These are phyloP conservation scores for Caenorhabditis imperialis DNA, from an alignment of 2,888 invertebrate species.

Conservation along the genomic window DNA sequence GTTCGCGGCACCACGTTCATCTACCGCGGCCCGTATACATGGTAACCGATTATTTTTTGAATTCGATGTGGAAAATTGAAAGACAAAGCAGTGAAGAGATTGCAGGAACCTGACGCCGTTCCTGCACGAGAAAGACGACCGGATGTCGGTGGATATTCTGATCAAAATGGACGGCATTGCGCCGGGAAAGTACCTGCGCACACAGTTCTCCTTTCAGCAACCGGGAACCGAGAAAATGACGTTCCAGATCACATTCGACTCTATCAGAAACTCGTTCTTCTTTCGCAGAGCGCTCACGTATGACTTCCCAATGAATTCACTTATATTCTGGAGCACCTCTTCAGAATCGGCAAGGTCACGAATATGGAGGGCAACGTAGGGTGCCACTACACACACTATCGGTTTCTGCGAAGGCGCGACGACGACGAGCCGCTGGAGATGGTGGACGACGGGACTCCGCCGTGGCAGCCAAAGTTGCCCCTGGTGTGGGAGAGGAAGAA, in stretches of 20 bases:
- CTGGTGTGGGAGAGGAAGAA: neutral
- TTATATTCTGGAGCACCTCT: too few relatives aligned
- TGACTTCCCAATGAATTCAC: too few relatives aligned
- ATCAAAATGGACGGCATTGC: neutral
- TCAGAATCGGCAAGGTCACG: neutral
- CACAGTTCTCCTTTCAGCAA: conserved; percentile 18
- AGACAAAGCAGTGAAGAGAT: too few relatives aligned
- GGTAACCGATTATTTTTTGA: too few relatives aligned
- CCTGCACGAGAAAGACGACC: neutral
- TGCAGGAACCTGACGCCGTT: too few relatives aligned
- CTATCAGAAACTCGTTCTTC: neutral
- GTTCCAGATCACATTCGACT: conserved; percentile 19
- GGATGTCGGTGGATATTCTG: neutral
- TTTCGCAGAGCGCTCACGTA: conserved; percentile 17
- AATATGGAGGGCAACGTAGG: neutral
- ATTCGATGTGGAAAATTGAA: too few relatives aligned
- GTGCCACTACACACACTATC: neutral
- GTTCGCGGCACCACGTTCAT: too few relatives aligned
- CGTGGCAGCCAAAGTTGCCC: conserved; percentile 1
- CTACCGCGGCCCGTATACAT: too few relatives aligned
- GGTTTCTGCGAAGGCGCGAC: conserved; percentile 7
- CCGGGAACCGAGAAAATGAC: conserved; percentile 9
- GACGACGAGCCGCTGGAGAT: conserved; percentile 6
- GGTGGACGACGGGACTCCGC: neutral
- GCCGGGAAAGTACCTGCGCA: neutral